Conservation (phyloP, 64 coral and sea anemone genomes). For the Trachythela sp. region DNA sequence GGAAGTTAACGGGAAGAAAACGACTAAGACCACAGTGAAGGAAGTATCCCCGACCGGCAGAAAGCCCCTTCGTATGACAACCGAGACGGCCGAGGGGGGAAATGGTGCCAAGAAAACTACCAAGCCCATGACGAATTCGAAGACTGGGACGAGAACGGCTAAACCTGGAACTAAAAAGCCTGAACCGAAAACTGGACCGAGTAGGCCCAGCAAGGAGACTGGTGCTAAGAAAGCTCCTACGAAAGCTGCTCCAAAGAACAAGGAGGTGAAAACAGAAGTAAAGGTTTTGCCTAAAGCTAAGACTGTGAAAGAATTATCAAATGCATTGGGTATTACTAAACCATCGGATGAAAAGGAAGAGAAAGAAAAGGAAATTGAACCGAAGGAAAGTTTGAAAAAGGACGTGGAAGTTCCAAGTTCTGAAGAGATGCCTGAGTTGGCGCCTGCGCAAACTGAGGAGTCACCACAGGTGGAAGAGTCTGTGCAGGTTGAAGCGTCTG, state of each 20-base stretch:
- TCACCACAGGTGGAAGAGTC: not conserved
- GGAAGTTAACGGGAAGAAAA: constrained; percentile 3
- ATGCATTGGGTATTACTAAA: constrained; percentile 13
- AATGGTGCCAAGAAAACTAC: not conserved
- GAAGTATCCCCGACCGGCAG: constrained; percentile 12
- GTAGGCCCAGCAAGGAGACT: not conserved
- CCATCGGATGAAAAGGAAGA: not conserved
- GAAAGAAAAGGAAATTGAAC: not conserved
- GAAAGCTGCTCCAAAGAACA: not conserved
- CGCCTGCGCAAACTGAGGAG: not conserved
- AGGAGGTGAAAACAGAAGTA: not conserved
- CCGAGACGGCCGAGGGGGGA: not conserved
- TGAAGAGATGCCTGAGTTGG: not conserved
- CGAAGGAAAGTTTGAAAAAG: not conserved
- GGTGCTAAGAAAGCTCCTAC: constrained; percentile 5
- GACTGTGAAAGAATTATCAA: constrained; percentile 1
- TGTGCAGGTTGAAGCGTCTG: not conserved
- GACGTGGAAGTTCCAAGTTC: not conserved
- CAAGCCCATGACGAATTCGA: not conserved
- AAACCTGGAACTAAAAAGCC: not conserved
- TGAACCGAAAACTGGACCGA: not conserved
- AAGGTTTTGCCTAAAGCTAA: not conserved
- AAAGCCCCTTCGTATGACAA: not conserved
- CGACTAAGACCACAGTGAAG: constrained; percentile 8
- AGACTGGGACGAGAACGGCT: not conserved